These are phyloP conservation scores for Microctenopoma lineatum DNA, from an alignment of 2,797 vertebrate species.

Conservation along the genomic window DNA sequence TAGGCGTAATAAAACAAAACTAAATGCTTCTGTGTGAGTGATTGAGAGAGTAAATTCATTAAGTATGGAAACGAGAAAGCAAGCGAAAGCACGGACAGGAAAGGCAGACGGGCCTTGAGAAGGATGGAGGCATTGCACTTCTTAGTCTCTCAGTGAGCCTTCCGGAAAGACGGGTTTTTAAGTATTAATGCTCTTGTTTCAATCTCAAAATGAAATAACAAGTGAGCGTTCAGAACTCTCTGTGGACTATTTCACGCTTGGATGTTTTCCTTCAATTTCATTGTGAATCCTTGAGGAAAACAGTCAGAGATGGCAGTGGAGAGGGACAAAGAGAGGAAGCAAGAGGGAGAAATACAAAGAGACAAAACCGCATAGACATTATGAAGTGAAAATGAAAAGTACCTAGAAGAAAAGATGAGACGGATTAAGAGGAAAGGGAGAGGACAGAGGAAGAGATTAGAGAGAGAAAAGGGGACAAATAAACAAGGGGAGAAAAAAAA, in stretches of 20 bases:
- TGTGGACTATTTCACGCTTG: slow-evolving; percentile 81
- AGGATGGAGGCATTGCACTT: slow-evolving; percentile 38
- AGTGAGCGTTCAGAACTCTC: slow-evolving; percentile 71
- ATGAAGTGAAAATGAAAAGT: slow-evolving; percentile 43
- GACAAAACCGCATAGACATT: slow-evolving; percentile 35
- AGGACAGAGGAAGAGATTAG: slow-evolving; percentile 17
- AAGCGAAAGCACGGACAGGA: slow-evolving; percentile 14
- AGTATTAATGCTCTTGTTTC: slow-evolving; percentile 80
- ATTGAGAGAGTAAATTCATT: slow-evolving; percentile 36
- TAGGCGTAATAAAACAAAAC: slow-evolving; percentile 9
- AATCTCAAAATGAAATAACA: slow-evolving; percentile 79
- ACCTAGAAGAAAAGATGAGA: slow-evolving; percentile 30
- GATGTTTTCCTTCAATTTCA: slow-evolving; percentile 79
- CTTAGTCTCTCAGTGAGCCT: slow-evolving; percentile 44
- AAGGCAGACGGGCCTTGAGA: slow-evolving; percentile 26
- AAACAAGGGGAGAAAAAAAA: background rate
- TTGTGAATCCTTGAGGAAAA: slow-evolving; percentile 73
- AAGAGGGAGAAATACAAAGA: slow-evolving; percentile 37
- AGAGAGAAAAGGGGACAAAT: background rate
- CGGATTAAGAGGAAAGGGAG: slow-evolving; percentile 1
- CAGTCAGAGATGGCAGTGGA: slow-evolving; percentile 48
- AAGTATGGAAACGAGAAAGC: slow-evolving; percentile 17
- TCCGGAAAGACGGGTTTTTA: slow-evolving; percentile 68
- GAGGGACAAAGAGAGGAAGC: slow-evolving; percentile 35
- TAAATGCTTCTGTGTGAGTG: slow-evolving; percentile 22